A percentile compares a stretch with the other conserved stretches of the same genome.
These are phyloP conservation scores for Fregetta grallaria DNA, from an alignment of 2,113 vertebrate genomes.

Conservation along the genomic window DNA sequence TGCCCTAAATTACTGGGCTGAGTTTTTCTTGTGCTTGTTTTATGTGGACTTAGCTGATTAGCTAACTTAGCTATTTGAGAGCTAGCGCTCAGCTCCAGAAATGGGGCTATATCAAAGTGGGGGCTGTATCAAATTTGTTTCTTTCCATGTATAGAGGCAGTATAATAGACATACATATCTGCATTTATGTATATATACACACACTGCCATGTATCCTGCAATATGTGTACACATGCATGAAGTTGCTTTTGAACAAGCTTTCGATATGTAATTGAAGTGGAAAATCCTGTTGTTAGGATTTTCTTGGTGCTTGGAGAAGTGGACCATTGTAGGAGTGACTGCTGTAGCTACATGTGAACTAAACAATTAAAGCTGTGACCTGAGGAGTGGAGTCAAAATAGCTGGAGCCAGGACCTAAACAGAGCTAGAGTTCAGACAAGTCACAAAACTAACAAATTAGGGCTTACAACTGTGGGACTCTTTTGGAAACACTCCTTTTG, in stretches of 20 bases:
- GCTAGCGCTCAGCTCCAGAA: background rate
- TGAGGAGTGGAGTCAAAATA: background rate
- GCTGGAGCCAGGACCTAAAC: background rate
- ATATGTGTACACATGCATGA: fast-evolving
- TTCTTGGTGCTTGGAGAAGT: background rate
- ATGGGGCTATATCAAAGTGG: background rate
- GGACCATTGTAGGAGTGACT: background rate
- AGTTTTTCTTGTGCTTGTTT: background rate
- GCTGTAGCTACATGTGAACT: background rate
- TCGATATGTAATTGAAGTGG: background rate
- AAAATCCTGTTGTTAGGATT: background rate
- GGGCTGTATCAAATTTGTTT: background rate
- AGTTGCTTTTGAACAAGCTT: background rate
- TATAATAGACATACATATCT: fast-evolving
- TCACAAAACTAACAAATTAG: background rate
- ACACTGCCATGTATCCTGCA: background rate
- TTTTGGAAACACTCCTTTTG: background rate
- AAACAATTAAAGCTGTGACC: background rate
- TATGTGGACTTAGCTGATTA: background rate
- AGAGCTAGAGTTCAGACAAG: background rate
- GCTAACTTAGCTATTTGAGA: background rate
- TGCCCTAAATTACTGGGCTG: background rate
- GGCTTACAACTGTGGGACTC: background rate
- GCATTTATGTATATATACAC: background rate
- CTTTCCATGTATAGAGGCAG: background rate